A percentile compares a stretch with the other conserved stretches of the same genome.
phyloP scores from a whole-genome alignment of 2,113 vertebrate species.

The Mugil cephalus region DNA sequence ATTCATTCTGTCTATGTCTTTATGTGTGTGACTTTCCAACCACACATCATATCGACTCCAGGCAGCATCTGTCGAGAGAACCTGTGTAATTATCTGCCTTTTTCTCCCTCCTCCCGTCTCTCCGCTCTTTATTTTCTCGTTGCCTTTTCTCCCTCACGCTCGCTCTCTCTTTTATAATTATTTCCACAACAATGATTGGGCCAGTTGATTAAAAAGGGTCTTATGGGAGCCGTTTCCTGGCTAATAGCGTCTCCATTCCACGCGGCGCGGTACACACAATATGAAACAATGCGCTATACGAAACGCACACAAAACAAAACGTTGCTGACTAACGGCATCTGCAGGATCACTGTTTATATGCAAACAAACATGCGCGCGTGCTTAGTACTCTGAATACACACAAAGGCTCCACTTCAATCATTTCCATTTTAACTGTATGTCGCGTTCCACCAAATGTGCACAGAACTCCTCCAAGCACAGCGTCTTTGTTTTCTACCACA shows the following conservation, averaged over 20 bases:
- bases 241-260: slow-evolving; percentile 65
- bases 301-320: slow-evolving; percentile 25
- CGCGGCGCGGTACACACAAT: slow-evolving; percentile 26
- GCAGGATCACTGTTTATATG: neutral
- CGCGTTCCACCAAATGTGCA: neutral
- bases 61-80: slow-evolving; percentile 45
- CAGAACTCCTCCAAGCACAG: neutral
- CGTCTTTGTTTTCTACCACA: too few relatives aligned
- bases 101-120: slow-evolving; percentile 24
- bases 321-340: slow-evolving; percentile 30
- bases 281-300: slow-evolving; percentile 21
- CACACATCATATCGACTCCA: slow-evolving; percentile 32
- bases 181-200: slow-evolving; percentile 75
- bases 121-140: slow-evolving; percentile 40
- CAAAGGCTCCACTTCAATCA: neutral
- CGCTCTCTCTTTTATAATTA: slow-evolving; percentile 64
- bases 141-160: slow-evolving; percentile 2
- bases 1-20: slow-evolving; percentile 9
- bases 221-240: slow-evolving; percentile 69
- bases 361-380: neutral
- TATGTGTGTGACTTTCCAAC: neutral
- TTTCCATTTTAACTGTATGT: neutral
- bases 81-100: slow-evolving; percentile 45
- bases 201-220: slow-evolving; percentile 76
- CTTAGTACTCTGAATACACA: neutral